Conservation (phyloP, 2,113 vertebrate genomes). For the Calyptomena viridis region DNA sequence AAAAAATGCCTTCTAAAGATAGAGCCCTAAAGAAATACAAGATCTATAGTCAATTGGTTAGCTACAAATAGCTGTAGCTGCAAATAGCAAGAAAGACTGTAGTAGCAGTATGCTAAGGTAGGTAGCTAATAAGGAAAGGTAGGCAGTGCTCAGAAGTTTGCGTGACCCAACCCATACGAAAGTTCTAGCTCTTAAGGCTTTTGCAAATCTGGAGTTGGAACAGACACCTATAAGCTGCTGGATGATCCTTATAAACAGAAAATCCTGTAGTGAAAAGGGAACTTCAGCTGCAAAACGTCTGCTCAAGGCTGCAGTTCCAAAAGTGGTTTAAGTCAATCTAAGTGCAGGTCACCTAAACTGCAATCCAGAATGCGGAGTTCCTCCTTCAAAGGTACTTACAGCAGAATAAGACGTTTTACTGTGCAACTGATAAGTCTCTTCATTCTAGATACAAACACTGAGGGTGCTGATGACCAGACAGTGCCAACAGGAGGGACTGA, state of each 20-base stretch:
- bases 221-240: background rate
- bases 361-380: background rate
- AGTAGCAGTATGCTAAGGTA: background rate
- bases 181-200: background rate
- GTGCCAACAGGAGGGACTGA: background rate
- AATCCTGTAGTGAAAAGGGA: background rate
- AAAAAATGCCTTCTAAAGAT: slow-evolving; percentile 2
- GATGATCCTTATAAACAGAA: background rate
- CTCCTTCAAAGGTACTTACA: background rate
- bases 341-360: background rate
- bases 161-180: background rate
- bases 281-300: background rate
- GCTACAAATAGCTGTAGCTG: background rate
- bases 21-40: background rate
- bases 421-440: background rate
- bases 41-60: background rate
- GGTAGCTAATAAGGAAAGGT: background rate
- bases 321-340: background rate
- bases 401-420: background rate
- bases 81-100: background rate
- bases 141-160: background rate
- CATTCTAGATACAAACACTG: background rate
- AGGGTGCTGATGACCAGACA: background rate
- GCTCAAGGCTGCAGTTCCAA: background rate
- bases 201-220: background rate